Conservation (phyloP, 1,140 invertebrate species). For the Calephelis virginiensis region DNA sequence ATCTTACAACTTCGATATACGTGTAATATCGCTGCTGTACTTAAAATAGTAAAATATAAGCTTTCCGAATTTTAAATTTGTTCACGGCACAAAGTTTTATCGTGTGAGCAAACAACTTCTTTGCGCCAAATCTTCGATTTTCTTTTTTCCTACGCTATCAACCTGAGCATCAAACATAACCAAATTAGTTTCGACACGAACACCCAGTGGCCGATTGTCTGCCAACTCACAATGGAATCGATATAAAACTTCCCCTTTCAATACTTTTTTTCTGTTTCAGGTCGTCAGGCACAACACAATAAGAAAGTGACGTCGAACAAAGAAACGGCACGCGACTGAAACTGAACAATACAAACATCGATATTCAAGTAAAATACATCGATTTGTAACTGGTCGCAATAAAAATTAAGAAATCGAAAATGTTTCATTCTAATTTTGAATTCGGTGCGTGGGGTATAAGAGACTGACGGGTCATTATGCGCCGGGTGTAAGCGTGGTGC, state of each 20-base stretch:
- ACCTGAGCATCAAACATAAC: constrained; percentile 59
- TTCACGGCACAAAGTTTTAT: background rate
- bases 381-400: constrained; percentile 3
- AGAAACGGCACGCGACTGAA: constrained; percentile 58
- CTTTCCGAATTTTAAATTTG: background rate
- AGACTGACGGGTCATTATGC: constrained; percentile 53
- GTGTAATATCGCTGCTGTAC: too few species aligned
- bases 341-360: constrained; percentile 48
- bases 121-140: constrained; percentile 60
- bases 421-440: constrained; percentile 43
- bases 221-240: constrained; percentile 60
- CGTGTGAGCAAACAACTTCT: constrained; percentile 37
- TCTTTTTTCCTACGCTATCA: constrained; percentile 55
- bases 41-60: too few species aligned
- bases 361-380: constrained; percentile 27
- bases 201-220: constrained; percentile 67
- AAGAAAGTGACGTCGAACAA: constrained; percentile 43
- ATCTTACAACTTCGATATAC: too few species aligned
- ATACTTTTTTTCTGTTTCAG: constrained; percentile 69
- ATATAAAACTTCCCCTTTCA: constrained; percentile 64
- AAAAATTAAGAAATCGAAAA: constrained; percentile 30
- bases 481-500: constrained; percentile 48
- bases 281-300: constrained; percentile 50
- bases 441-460: constrained; percentile 31
- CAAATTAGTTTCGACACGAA: constrained; percentile 76